Base-by-base conservation (phyloP, 2,888 invertebrate species). In the Drosophila hamatofila region DNA sequence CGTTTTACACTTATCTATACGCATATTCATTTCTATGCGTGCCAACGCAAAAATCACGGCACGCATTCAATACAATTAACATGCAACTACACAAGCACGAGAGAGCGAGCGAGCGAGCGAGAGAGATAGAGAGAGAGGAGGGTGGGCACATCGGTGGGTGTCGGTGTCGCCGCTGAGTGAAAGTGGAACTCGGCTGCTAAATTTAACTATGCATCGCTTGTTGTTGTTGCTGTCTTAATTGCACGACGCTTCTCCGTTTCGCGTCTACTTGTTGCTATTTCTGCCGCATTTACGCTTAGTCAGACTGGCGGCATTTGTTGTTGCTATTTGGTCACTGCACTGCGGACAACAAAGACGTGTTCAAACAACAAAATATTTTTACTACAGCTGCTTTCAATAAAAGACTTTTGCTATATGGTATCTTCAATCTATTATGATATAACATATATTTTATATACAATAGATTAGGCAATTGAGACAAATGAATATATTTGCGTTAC, bases 181-280 rank as follows among this genome's bases (percentile, higher is more conserved):
- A 90, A 90, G 90, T 90, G 90, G 90, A 90, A 91, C 90, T 90
- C 87, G 80, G 85, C 71, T 88, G 88, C 91, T 90, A 90, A 91
- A 90, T 87, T 90, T 91, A 91, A 90, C 79, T 75, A 75, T 81
- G 80, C 76, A 75, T 73, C 64, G 61, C 58, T 61, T 54, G 57
- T 21, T 62, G 58, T 21, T 85, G 65, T 64, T 58, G 39, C 70
- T 75, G 69, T 88, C 75, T 90, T 85, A 90, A 85, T 90, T 89
- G 87, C 84, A 75, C 87, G 83, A 83, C 62, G 75, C 71, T 75
- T 64, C 71, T 78, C 61, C 57, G 70, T 71, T 66, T 67, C 72
- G 78, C 64, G 59, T 86, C 90, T 78, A 83, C 83, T 88, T 85
- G 90, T 86, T 88, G 83, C 88, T 86, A 83, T 83, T 80, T 88